Evolutionary conservation across 2,113 vertebrate species (phyloP).

Genomic region (Ovis canadensis): DNA sequence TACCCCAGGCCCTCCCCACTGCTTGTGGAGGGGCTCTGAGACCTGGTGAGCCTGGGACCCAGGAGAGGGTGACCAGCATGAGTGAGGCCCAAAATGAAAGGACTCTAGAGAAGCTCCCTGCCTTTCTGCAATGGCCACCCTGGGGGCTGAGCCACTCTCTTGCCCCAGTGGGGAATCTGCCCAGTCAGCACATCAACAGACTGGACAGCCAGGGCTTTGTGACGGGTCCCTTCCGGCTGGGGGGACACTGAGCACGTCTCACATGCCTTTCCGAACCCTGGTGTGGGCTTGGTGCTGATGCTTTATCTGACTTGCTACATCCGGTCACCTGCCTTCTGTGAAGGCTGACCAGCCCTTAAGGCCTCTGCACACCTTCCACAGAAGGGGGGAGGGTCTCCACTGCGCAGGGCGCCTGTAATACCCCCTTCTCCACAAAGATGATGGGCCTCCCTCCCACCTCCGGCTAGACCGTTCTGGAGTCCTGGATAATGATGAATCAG

Average conservation of each 20-base stretch:
- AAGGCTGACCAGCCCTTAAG: not conserved
- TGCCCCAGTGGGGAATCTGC: not conserved
- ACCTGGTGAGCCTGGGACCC: not conserved
- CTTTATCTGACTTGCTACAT: accelerated
- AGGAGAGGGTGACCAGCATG: not conserved
- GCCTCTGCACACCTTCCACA: not conserved
- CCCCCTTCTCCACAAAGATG: too few relatives aligned
- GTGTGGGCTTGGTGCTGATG: not conserved
- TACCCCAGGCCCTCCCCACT: accelerated
- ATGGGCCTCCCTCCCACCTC: not conserved
- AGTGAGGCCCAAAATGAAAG: not conserved
- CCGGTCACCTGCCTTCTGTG: not conserved
- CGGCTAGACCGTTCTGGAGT: accelerated
- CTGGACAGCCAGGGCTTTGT: not conserved
- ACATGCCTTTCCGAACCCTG: accelerated
- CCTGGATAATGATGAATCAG: not conserved
- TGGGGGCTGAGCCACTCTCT: not conserved
- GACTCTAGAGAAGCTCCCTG: accelerated
- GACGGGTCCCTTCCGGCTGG: accelerated
- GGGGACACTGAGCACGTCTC: accelerated
- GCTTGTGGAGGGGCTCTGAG: not conserved
- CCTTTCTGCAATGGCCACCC: not conserved
- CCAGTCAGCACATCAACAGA: accelerated
- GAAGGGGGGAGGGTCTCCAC: not conserved
- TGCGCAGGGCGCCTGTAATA: accelerated